A percentile compares a stretch with the other conserved stretches of the same genome.
phyloP scores from a whole-genome alignment of 2,888 invertebrate genomes.

The Drosophila mercatorum region DNA sequence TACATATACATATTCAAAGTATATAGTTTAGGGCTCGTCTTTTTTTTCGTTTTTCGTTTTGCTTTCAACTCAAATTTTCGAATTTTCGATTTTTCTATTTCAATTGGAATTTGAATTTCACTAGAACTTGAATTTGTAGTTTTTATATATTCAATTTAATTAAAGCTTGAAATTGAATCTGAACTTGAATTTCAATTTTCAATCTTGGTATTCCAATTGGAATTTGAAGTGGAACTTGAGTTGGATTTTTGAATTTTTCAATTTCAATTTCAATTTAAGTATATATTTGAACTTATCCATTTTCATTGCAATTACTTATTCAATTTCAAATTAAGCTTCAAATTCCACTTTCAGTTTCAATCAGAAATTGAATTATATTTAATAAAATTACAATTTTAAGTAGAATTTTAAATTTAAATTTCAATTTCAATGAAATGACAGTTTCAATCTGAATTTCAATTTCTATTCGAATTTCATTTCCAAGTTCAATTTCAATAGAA shows the following conservation, averaged over 20 bases:
- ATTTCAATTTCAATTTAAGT: not conserved
- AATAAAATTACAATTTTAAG: too few species aligned
- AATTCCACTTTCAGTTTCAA: not conserved
- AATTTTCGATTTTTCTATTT: conserved; percentile 14
- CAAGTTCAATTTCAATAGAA: too few species aligned
- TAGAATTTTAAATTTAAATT: too few species aligned
- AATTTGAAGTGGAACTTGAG: not conserved
- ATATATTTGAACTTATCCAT: too few species aligned
- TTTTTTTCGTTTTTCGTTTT: not conserved
- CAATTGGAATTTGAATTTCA: not conserved
- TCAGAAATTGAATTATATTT: too few species aligned
- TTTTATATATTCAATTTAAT: not conserved
- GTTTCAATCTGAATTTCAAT: too few species aligned
- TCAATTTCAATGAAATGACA: too few species aligned
- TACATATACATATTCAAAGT: conserved; percentile 74
- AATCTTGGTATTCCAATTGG: not conserved
- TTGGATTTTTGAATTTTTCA: not conserved
- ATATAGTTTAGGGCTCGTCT: conserved; percentile 54
- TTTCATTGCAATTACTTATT: too few species aligned
- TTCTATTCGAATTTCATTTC: too few species aligned
- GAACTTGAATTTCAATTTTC: too few species aligned
- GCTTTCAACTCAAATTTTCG: conserved; percentile 38
- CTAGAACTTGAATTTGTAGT: conserved; percentile 33
- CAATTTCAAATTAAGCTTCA: too few species aligned
- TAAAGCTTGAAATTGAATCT: not conserved